Evolutionary conservation across 2,888 invertebrate species (phyloP), one percentile per base, ranked within the genome.

Genomic region (Malachius bipustulatus): DNA sequence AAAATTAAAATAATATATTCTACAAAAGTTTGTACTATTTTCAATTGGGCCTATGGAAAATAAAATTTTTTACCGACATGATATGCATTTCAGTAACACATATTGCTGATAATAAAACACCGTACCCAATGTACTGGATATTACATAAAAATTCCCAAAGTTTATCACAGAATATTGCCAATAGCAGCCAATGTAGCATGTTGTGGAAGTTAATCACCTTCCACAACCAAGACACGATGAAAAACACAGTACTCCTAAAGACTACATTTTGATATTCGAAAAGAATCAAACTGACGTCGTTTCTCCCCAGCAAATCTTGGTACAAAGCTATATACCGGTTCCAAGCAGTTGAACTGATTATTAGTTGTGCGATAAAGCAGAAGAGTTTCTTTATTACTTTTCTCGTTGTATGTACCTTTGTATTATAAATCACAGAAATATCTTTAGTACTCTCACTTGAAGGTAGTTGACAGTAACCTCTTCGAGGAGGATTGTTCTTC

Each of bases 321-420:
- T 84, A 88, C 3, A 80, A 60, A 31, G 78, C 78, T 47, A 88
- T 83, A 50, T 84, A 85, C 15, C 84, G 71, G 63, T 88, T 87
- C 88, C 88, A 88, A 4, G 79, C 77, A 35, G 79, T 64, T 0
- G 84, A 84, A 37, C 82, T 80, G 1, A 84, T 57, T 32, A 82
- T 54, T 55, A 87, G 67, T 55, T 82, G 84, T 1, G 77, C 75
- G 3, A 75, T 69, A 47, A 81, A 76, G 45, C 78, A 65, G 10
- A 74, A 62, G 13, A 82, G 58, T 37, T 77, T 77, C 46, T 73
- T 71, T 1, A 71, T 64, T 13, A 82, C 73, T 44, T 77, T 73
- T 35, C 73, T 74, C 16, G 75, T 74, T 2, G 74, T 70, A 13
- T 77, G 73, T 57, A 78, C 77, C 10, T 75, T 73, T 9, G 33